These are phyloP conservation scores for Aphaenogaster floridana DNA, from an alignment of 1,140 invertebrate species.

Conservation along the genomic window DNA sequence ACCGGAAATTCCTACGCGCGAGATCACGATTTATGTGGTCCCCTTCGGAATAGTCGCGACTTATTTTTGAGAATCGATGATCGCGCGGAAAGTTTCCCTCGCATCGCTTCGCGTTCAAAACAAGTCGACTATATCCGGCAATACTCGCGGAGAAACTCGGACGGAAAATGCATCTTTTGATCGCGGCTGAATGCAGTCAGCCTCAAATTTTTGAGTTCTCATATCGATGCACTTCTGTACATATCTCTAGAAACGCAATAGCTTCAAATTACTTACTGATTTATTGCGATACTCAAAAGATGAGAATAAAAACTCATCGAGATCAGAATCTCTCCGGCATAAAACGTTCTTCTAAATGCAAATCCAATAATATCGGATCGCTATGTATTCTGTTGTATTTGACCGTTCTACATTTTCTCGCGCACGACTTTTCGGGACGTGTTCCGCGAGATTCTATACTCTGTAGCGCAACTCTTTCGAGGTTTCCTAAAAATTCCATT, in stretches of 20 bases:
- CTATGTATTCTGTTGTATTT: background rate
- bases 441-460: background rate
- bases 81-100: constrained; percentile 29
- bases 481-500: constrained; percentile 31
- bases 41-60: constrained; percentile 21
- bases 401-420: background rate
- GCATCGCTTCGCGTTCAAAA: constrained; percentile 39
- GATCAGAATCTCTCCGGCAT: background rate
- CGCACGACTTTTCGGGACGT: background rate
- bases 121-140: constrained; percentile 18
- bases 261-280: constrained; percentile 25
- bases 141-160: background rate
- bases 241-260: background rate
- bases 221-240: background rate
- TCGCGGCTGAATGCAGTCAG: background rate
- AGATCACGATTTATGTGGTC: constrained; percentile 43
- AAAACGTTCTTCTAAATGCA: constrained; percentile 9
- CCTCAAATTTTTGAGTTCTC: constrained; percentile 3
- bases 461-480: background rate
- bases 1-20: background rate
- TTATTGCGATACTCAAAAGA: background rate
- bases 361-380: background rate
- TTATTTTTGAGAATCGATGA: constrained; percentile 56
- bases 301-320: background rate
- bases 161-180: constrained; percentile 33